Evolutionary conservation across 2,888 invertebrate genomes (phyloP), one percentile per base, ranked within the genome.

Genomic region (Diabrotica balteata): DNA sequence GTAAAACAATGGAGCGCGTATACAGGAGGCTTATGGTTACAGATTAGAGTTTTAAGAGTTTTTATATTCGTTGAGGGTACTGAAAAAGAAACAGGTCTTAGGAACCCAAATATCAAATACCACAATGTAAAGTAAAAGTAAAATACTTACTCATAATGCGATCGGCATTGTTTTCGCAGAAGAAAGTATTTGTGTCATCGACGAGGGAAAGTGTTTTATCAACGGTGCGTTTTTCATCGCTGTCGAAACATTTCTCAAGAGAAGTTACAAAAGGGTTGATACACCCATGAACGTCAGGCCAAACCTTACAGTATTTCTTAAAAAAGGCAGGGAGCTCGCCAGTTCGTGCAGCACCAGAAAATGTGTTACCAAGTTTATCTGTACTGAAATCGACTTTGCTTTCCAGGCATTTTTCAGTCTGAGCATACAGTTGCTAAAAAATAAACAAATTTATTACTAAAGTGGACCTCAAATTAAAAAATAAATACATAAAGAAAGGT

Each of bases 161-260:
- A 8, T 64, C 9, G 9, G 50, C 51, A 11, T 64, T 52, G 32
- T 64, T 58, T n/a, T 59, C 64, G 44, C 64, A 64, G 17, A 64
- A 59, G 22, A 54, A 64, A 11, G 10, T 52, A 44, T 53, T 52
- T 4, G 52, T 22, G 10, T 8, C 52, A 53, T 64, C 64, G 6
- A 52, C 1, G 1, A 59, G 3, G 0, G 8, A 32, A 32, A 64
- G 7, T 42, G 0, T 9, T 11, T 52, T 43, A n/a, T 64, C 59
- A 3, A 64, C 4, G 0, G 11, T 8, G 7, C 42, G 3, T 17
- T 22, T 46, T 5, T 58, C 45, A 8, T 11, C 42, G 46, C n/a
- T 7, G 0, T 22, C 32, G 9, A 64, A 11, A 49, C 64, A 64
- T 22, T 11, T 11, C 9, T 55, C 17, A 6, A 10, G 2, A 8